Evolutionary conservation across 1,140 invertebrate species (phyloP), one percentile per base, ranked within the genome.

Genomic region (Scylla paramamosain): DNA sequence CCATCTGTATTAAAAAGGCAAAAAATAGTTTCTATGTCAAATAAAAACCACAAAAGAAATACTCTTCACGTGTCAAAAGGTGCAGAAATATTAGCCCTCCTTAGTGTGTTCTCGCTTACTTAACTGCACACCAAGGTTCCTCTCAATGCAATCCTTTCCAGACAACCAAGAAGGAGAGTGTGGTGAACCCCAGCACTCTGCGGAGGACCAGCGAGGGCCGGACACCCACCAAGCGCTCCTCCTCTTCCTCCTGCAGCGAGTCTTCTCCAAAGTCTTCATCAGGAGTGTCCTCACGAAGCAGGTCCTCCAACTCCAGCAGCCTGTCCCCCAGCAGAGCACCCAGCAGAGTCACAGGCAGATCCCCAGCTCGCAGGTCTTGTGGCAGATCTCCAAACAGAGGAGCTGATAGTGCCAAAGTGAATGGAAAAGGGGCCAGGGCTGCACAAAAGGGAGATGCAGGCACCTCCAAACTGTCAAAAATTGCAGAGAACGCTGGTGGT

Each of bases 321-420:
- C 91, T 82, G 77, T 95, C 94, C 45, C 94, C 94, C 52, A 91
- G 94, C 84, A 29, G 91, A 86, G 91, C 94, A 88, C n/a, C 91
- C 6, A 48, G 39, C 77, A 94, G 82, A 45, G 46, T 82, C 7
- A 45, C 91, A 25, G 94, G 52, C 52, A 95, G 87, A 84, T 95
- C 94, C 16, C 91, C 94, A 2, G 84, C 82, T 25, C 82, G 86
- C 20, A 59, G 91, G 29, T 89, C 94, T 31, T 46, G 89, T 20
- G 87, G 93, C 29, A 94, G 87, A 83, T 94, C 93, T 4, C 93
- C 93, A 12, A 28, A 39, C 14, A 52, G 93, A 83, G 32, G 67
- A 45, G 16, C 59, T 39, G 93, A 91, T 48, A 89, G 87, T 90
- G 32, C 86, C 48, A 92, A 93, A 83, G 84, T 59, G 32, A 28